Conservation (phyloP, 1,140 invertebrate species). For the Aphelenchoides besseyi region DNA sequence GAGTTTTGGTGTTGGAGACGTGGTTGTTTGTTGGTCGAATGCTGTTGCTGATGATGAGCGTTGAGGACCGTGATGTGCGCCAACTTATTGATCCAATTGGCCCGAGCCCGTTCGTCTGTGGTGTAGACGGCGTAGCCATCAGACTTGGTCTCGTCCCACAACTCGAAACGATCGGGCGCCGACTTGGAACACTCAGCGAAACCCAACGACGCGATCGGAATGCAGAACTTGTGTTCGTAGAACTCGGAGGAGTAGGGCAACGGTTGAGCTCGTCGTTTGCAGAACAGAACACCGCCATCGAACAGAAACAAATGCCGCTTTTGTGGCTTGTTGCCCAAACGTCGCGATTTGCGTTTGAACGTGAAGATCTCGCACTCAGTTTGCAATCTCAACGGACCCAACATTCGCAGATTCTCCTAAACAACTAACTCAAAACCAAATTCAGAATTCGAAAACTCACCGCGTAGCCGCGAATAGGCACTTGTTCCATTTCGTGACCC, state of each 20-base stretch:
- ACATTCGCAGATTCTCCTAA: slow-evolving; percentile 55
- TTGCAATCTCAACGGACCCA: slow-evolving; percentile 56
- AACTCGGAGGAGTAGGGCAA: slow-evolving; percentile 52
- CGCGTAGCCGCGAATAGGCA: slow-evolving; percentile 59
- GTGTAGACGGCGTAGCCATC: slow-evolving; percentile 57
- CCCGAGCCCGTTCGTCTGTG: slow-evolving; percentile 44
- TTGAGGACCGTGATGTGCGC: slow-evolving; percentile 37
- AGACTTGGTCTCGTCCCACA: slow-evolving; percentile 56
- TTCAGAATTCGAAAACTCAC: slow-evolving; percentile 29
- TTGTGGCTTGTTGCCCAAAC: slow-evolving; percentile 42
- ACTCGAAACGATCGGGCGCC: slow-evolving; percentile 47
- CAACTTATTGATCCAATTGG: slow-evolving; percentile 55
- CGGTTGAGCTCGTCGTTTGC: slow-evolving; percentile 53
- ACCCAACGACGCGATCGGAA: slow-evolving; percentile 48
- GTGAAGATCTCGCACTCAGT: slow-evolving; percentile 57
- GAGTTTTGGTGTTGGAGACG: neutral
- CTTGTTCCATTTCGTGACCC: slow-evolving; percentile 49
- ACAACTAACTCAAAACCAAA: slow-evolving; percentile 28
- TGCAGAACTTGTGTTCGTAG: slow-evolving; percentile 55
- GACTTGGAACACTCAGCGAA: slow-evolving; percentile 51
- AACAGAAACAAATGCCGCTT: slow-evolving; percentile 58
- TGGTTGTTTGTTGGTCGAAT: slow-evolving; percentile 10
- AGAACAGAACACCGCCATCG: slow-evolving; percentile 60
- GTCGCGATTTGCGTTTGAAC: slow-evolving; percentile 48
- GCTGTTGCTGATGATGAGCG: slow-evolving; percentile 27